phyloP scores from a whole-genome alignment of 2,888 invertebrate species.

The Megalurothrips usitatus region DNA sequence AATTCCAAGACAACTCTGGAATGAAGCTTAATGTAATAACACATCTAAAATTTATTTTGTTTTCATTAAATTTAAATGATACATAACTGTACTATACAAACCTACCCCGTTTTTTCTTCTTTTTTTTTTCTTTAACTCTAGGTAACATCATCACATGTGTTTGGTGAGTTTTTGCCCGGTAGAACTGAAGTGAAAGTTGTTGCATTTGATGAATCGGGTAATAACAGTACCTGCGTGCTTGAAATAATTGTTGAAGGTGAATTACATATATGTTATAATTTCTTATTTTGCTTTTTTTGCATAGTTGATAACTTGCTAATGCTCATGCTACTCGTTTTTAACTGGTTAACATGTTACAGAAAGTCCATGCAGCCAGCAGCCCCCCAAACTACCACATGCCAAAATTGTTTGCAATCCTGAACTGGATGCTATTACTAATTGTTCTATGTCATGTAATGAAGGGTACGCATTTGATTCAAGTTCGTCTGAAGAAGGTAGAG shows the following conservation, averaged over 20 bases:
- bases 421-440: constrained; percentile 48
- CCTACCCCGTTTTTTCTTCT: neutral
- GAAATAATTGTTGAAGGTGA: constrained; percentile 58
- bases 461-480: constrained; percentile 55
- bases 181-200: constrained; percentile 54
- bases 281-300: neutral
- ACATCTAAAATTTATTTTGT: neutral
- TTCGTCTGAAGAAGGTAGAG: constrained; percentile 46
- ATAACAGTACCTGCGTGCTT: constrained; percentile 55
- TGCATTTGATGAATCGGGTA: constrained; percentile 56
- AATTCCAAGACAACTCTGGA: constrained; percentile 56
- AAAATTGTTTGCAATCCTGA: constrained; percentile 44
- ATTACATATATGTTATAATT: too few species aligned
- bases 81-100: neutral
- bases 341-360: neutral
- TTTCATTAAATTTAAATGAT: neutral
- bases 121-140: neutral
- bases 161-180: constrained; percentile 54
- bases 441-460: constrained; percentile 55
- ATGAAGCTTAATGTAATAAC: constrained; percentile 32
- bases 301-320: neutral
- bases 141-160: constrained; percentile 41
- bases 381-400: constrained; percentile 44
- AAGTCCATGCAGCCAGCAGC: constrained; percentile 23
- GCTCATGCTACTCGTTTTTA: neutral